Percentiles rank a stretch among this genome's conserved stretches.
phyloP scores from a whole-genome alignment of 1,140 invertebrate genomes.

The Gryllus bimaculatus region DNA sequence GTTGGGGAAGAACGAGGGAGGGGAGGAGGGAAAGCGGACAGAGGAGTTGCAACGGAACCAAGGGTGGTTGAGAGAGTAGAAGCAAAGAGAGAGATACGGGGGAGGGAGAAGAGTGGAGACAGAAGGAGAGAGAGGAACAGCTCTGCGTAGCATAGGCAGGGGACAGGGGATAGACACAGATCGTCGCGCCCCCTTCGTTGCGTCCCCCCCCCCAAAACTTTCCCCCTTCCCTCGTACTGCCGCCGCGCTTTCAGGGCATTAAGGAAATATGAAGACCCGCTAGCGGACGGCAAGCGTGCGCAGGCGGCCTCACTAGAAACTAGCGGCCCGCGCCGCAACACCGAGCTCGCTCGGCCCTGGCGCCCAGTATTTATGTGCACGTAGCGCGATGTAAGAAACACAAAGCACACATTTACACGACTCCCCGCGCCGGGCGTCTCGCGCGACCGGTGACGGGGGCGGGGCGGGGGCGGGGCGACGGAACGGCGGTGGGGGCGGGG shows the following conservation, averaged over 20 bases:
- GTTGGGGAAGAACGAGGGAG: not conserved
- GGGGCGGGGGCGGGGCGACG: too few species aligned
- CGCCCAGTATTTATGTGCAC: not conserved
- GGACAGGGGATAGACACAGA: not conserved
- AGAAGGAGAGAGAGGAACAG: not conserved
- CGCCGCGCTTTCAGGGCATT: not conserved
- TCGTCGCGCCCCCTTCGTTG: too few species aligned
- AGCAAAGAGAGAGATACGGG: not conserved
- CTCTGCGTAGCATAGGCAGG: not conserved
- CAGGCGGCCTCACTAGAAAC: too few species aligned
- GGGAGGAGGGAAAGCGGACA: not conserved
- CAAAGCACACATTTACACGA: conserved; percentile 4
- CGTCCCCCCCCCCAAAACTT: not conserved
- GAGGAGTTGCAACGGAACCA: too few species aligned
- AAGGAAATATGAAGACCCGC: not conserved
- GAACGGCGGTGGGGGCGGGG: too few species aligned
- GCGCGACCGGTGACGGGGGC: too few species aligned
- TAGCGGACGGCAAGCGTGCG: too few species aligned
- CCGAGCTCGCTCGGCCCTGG: too few species aligned
- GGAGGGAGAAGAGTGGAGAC: not conserved
- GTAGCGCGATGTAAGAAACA: not conserved
- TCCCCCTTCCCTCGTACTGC: not conserved
- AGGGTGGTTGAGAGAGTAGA: too few species aligned
- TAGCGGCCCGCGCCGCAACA: too few species aligned
- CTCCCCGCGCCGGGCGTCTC: not conserved